Base-by-base conservation (phyloP, 2,113 vertebrate genomes). In the Cathartes aura region DNA sequence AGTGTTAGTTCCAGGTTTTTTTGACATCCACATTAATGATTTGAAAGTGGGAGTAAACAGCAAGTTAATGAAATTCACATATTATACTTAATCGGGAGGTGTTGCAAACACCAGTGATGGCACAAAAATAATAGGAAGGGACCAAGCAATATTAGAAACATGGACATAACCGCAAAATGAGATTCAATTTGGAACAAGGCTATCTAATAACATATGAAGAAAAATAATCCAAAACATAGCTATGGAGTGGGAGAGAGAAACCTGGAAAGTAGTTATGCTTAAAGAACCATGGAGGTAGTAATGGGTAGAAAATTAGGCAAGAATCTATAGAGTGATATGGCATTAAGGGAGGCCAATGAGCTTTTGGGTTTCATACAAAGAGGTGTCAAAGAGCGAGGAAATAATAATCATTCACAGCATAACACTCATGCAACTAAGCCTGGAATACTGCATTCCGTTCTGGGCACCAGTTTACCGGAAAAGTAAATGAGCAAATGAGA, bases 281-380 rank as follows among this genome's bases (percentile, higher is more conserved):
- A 87, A 97, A 95, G 64, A 96, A 60, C 72, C 85, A 68, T 52
- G 80, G 76, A 94, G 27, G 24, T 70, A 8, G 32, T 96, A 96
- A 97, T 96, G 74, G 87, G 45, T 52, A 93, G 85, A 96, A 97
- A 97, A 97, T 97, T 96, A 96, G 67, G 50, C 70, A 72, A 87
- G 83, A 87, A 81, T 95, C 56, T 93, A 32, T 58, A 72, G 40
- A 55, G 18, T 83, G 85, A 91, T 89, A 52, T 40, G 72, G 18
- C 42, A 74, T 82, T 93, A 91, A 91, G 60, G n/a, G 64, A 91
- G 47, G 55, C 86, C 78, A 79, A 78, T 63, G 70, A 68, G 83
- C 60, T 93, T 90, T 83, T 82, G 89, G 67, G 24, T 80, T 94
- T 96, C 82, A 47, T 85, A 94, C 63, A 92, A 94, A 91, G 47